These are phyloP conservation scores for Sturnus vulgaris DNA, from an alignment of 2,113 vertebrate genomes.

Conservation along the genomic window DNA sequence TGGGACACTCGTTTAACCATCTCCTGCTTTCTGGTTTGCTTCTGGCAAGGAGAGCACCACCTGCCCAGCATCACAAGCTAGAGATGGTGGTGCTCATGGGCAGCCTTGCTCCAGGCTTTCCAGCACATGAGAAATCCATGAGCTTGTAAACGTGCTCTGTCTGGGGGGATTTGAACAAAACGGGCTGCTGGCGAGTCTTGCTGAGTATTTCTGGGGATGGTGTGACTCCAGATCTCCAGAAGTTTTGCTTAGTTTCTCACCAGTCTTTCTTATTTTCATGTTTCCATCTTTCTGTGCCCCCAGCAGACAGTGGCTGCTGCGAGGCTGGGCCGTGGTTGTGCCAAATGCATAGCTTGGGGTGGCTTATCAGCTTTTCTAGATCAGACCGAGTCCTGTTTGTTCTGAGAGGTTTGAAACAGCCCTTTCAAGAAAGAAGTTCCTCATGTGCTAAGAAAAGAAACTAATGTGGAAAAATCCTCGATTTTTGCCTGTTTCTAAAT, in stretches of 20 bases:
- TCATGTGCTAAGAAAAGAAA: background rate
- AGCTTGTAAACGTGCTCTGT: background rate
- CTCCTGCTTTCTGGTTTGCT: background rate
- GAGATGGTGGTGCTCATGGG: background rate
- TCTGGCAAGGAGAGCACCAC: background rate
- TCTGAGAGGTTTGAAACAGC: background rate
- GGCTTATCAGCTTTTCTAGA: background rate
- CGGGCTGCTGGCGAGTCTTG: fast-evolving
- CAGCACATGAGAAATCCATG: fast-evolving
- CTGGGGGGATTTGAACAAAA: background rate
- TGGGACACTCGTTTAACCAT: fast-evolving
- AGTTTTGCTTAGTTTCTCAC: background rate
- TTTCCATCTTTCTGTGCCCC: background rate
- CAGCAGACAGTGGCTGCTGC: background rate
- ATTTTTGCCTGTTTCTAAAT: background rate
- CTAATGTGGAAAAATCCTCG: background rate
- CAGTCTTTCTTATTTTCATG: background rate
- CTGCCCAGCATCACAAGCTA: fast-evolving
- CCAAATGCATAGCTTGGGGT: background rate
- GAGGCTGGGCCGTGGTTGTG: background rate
- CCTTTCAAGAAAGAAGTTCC: background rate
- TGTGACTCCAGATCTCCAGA: background rate
- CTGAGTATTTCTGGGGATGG: background rate
- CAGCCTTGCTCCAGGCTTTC: background rate
- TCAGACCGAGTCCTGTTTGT: background rate